Base-by-base conservation (phyloP, 2,888 invertebrate species). In the Tanytarsus gracilentus region DNA sequence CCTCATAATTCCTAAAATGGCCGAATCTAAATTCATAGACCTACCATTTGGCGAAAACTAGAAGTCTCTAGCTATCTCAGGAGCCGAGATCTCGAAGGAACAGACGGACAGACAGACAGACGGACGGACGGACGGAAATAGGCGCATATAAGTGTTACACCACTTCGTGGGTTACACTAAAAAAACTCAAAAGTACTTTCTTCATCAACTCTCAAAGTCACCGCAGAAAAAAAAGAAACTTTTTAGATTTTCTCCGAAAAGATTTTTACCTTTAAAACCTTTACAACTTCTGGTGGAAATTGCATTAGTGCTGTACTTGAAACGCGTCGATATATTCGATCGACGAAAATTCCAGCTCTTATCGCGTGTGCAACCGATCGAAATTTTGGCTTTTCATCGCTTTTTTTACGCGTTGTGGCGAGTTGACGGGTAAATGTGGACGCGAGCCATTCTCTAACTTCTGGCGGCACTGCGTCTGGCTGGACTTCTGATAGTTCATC, bases 401-500 rank as follows among this genome's bases (percentile, higher is more conserved):
- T 81, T 74, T 82, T 82, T 69, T 84, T 80, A 65, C 86, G 82
- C 61, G 87, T 83, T 62, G 87, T 85, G 63, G 85, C 87, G 75
- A 88, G 78, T 73, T 92, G 92, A 65, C 94, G 80, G 33, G 96
- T 97, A 76, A 96, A 96, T 49, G 96, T 96, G 62, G 94, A 88
- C 62, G 95, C 94, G 72, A 96, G 77, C 96, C 96, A 96, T 75
- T 96, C 95, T 66, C 96, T 82, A 44, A 96, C 96, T 74, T 96
- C 96, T 62, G 88, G 92, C 39, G 96, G 96, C 55, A 96, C 95
- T 9, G 94, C 92, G 72, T 96, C 95, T 60, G 95, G 94, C 69
- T 95, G 93, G 61, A 96, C 95, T 74, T 95, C 95, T 48, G 93
- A 92, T 65, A 96, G 76, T 74, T 96, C 96, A 74, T 96, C 96